Conservation (phyloP, 2,888 invertebrate species). For the Drosophila multiciliata region DNA sequence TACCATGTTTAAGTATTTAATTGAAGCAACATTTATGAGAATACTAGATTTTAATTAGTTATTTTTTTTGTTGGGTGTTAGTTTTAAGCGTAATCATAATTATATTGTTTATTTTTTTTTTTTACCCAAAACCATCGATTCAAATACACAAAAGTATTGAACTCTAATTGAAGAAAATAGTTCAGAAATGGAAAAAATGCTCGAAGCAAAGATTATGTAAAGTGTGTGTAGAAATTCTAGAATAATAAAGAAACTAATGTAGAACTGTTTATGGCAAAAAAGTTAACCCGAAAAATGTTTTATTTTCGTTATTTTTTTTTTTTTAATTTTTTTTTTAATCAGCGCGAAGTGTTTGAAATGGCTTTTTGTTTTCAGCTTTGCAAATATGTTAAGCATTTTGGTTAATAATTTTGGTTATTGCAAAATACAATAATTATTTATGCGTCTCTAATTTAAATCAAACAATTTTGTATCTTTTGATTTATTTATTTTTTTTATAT, state of each 20-base stretch:
- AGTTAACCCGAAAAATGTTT: conserved; percentile 84
- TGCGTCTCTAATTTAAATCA: conserved; percentile 30
- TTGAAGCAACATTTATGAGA: conserved; percentile 52
- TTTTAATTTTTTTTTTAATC: conserved; percentile 13
- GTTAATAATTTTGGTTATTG: conserved; percentile 83
- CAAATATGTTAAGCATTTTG: conserved; percentile 64
- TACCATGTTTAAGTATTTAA: conserved; percentile 54
- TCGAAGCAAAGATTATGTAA: conserved; percentile 45
- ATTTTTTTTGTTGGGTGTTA: conserved; percentile 43
- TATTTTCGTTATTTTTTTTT: conserved; percentile 79
- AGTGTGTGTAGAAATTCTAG: conserved; percentile 46
- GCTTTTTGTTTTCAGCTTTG: conserved; percentile 11
- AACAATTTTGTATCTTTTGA: conserved; percentile 22
- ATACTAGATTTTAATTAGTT: conserved; percentile 51
- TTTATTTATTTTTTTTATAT: conserved; percentile 13
- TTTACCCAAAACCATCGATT: conserved; percentile 55
- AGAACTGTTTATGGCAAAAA: conserved; percentile 40
- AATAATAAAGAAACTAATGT: conserved; percentile 38
- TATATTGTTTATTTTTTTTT: conserved; percentile 12
- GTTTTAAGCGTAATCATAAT: conserved; percentile 40
- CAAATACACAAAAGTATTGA: conserved; percentile 50
- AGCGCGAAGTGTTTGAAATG: conserved; percentile 35
- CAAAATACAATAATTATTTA: conserved; percentile 81
- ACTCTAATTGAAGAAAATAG: conserved; percentile 44
- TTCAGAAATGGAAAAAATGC: conserved; percentile 43